phyloP scores from a whole-genome alignment of 2,113 vertebrate species.

The Scalopus aquaticus region DNA sequence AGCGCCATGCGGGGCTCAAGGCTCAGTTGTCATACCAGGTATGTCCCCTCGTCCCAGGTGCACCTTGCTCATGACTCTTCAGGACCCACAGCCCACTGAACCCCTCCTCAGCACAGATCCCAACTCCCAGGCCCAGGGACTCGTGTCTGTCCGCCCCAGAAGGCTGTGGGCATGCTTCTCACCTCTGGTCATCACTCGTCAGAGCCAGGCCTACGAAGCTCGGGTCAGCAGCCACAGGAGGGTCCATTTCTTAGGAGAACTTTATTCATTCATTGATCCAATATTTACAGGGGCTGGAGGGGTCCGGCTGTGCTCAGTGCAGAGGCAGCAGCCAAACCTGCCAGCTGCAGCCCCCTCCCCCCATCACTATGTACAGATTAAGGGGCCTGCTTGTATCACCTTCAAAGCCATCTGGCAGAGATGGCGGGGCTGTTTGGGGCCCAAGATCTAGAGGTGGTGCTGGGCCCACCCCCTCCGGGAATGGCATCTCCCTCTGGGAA shows the following conservation, averaged over 20 bases:
- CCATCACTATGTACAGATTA: conserved; percentile 65
- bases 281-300: conserved; percentile 82
- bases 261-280: conserved; percentile 84
- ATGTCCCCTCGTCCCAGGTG: background rate
- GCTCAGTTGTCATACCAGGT: background rate
- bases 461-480: background rate
- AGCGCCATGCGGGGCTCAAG: background rate
- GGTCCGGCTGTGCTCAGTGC: conserved; percentile 46
- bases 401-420: conserved; percentile 25
- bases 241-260: conserved; percentile 50
- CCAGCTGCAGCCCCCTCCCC: background rate
- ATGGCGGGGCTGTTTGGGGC: background rate
- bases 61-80: background rate
- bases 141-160: background rate
- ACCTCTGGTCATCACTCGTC: background rate
- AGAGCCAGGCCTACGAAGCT: background rate
- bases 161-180: background rate
- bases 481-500: conserved; percentile 39
- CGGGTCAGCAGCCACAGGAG: conserved; percentile 39
- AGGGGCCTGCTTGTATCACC: conserved; percentile 23
- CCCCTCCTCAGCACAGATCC: background rate
- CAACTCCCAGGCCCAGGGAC: background rate
- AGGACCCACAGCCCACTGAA: background rate
- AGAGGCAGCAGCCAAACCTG: conserved; percentile 21
- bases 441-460: conserved; percentile 37